phyloP scores from a whole-genome alignment of 1,140 invertebrate species.

The Onthophagus taurus region DNA sequence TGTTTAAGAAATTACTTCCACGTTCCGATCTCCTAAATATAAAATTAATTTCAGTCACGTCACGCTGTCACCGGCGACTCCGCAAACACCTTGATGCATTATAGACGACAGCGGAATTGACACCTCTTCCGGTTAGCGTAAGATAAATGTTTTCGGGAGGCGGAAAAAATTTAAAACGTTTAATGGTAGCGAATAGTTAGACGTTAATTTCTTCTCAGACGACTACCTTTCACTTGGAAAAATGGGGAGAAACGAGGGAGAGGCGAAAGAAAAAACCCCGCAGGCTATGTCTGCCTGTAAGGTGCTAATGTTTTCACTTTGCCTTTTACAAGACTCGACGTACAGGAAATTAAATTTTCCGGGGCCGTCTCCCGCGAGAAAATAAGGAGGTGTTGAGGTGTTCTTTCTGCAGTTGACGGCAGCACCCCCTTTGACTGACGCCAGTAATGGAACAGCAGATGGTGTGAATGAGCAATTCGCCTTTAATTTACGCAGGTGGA shows the following conservation, averaged over 20 bases:
- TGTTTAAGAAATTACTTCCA: conserved; percentile 15
- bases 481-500: conserved; percentile 39
- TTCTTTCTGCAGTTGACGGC: conserved; percentile 35
- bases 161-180: neutral
- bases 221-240: conserved; percentile 5
- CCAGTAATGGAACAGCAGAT: conserved; percentile 37
- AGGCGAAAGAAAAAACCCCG: conserved; percentile 27
- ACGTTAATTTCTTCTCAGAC: neutral
- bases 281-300: conserved; percentile 21
- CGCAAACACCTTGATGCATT: conserved; percentile 16
- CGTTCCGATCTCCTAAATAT: conserved; percentile 5
- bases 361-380: conserved; percentile 36
- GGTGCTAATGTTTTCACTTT: conserved; percentile 39
- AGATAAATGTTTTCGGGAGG: neutral
- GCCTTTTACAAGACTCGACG: conserved; percentile 33
- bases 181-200: too few species aligned
- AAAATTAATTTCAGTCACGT: conserved; percentile 14
- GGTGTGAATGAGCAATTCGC: conserved; percentile 39
- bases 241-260: conserved; percentile 3
- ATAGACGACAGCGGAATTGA: conserved; percentile 13
- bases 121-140: conserved; percentile 5
- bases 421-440: conserved; percentile 35
- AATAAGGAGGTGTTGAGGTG: conserved; percentile 37
- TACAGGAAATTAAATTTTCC: conserved; percentile 41
- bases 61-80: conserved; percentile 2